Conservation (phyloP, 1,140 invertebrate species). For the Belonocnema kinseyi region DNA sequence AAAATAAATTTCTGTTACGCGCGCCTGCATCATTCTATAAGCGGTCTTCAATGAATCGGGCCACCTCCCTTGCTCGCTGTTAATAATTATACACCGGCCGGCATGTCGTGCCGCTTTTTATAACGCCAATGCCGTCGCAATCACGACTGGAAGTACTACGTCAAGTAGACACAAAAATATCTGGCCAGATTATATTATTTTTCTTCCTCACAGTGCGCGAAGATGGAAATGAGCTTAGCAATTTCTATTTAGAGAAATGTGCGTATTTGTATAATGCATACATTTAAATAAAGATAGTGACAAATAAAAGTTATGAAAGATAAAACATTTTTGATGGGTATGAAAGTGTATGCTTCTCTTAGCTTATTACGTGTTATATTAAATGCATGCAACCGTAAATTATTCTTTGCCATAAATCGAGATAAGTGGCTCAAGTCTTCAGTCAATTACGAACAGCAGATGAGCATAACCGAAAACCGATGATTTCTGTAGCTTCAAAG, state of each 20-base stretch:
- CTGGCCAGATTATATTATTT: slow-evolving; percentile 7
- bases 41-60: slow-evolving; percentile 60
- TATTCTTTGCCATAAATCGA: slow-evolving; percentile 25
- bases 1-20: slow-evolving; percentile 71
- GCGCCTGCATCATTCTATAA: slow-evolving; percentile 49
- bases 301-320: not conserved
- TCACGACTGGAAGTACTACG: not conserved
- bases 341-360: not conserved
- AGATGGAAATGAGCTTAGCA: no score
- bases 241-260: no score
- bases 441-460: slow-evolving; percentile 23
- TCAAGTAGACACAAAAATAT: not conserved
- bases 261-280: not conserved
- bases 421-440: slow-evolving; percentile 27
- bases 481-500: slow-evolving; percentile 24
- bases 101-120: slow-evolving; percentile 33
- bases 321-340: slow-evolving; percentile 6
- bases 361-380: slow-evolving; percentile 6
- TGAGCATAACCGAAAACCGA: slow-evolving; percentile 17
- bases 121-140: slow-evolving; percentile 14
- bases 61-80: slow-evolving; percentile 48
- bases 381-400: slow-evolving; percentile 16
- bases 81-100: slow-evolving; percentile 48
- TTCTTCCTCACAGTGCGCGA: not conserved
- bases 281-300: not conserved